These are phyloP conservation scores for Caenorhabditis afra DNA, from an alignment of 2,888 invertebrate genomes.

Conservation along the genomic window DNA sequence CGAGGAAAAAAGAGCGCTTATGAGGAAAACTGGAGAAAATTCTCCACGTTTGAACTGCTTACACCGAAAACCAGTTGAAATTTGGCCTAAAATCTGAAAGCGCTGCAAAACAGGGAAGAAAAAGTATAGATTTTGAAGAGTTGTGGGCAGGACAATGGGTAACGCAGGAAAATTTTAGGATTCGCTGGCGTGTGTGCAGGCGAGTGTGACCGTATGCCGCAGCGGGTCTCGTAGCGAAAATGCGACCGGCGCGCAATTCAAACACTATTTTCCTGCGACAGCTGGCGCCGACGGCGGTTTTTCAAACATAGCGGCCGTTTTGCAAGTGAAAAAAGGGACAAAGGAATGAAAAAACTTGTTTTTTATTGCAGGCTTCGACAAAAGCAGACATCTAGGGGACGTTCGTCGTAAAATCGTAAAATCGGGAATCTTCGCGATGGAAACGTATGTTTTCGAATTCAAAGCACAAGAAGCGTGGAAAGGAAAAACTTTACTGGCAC, in stretches of 20 bases:
- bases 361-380: slow-evolving; percentile 1
- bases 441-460: slow-evolving; percentile 6
- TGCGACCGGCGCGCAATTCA: slow-evolving; percentile 45
- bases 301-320: not conserved
- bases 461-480: not conserved
- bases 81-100: not conserved
- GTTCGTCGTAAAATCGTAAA: not conserved
- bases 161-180: slow-evolving; percentile 28
- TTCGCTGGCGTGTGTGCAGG: not conserved
- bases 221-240: slow-evolving; percentile 56
- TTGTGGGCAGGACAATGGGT: not conserved
- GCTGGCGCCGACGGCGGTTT: not conserved
- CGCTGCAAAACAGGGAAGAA: not conserved
- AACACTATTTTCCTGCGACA: slow-evolving; percentile 10
- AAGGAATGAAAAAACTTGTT: not conserved
- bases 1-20: not conserved
- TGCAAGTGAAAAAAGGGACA: not conserved
- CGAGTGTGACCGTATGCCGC: slow-evolving; percentile 22
- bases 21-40: no score
- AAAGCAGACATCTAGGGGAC: not conserved
- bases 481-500: not conserved
- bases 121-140: slow-evolving; percentile 7
- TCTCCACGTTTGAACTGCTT: not conserved
- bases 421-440: not conserved
- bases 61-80: not conserved